phyloP scores from a whole-genome alignment of 64 coral and sea anemone genomes.

The Actinia tenebrosa region DNA sequence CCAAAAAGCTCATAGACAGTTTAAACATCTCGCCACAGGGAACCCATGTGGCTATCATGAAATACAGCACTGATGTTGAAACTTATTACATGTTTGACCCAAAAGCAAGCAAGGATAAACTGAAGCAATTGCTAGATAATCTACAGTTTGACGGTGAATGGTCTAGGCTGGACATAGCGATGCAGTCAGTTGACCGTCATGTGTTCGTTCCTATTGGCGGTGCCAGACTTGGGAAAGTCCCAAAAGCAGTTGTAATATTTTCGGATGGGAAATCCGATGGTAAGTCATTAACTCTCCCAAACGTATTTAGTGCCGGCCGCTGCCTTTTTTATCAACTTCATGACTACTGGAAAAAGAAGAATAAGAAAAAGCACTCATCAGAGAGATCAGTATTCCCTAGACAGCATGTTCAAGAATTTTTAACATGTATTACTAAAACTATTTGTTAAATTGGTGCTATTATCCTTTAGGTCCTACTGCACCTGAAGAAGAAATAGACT shows the following conservation, averaged over 20 bases:
- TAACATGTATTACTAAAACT: too few relatives aligned
- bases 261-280: constrained; percentile 45
- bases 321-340: too few relatives aligned
- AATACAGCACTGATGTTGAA: constrained; percentile 42
- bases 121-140: constrained; percentile 10
- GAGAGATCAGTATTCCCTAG: too few relatives aligned
- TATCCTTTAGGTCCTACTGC: not conserved
- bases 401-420: too few relatives aligned
- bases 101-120: not conserved
- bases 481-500: constrained; percentile 29
- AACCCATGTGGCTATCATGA: constrained; percentile 42
- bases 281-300: not conserved
- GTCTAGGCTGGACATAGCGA: constrained; percentile 41
- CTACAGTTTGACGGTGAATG: constrained; percentile 29
- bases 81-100: constrained; percentile 21
- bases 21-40: constrained; percentile 31
- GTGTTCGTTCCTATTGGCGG: constrained; percentile 12
- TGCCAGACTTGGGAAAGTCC: constrained; percentile 18
- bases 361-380: too few relatives aligned
- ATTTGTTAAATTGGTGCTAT: too few relatives aligned
- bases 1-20: constrained; percentile 16
- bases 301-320: too few relatives aligned
- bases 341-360: too few relatives aligned
- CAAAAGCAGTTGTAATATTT: constrained; percentile 29
- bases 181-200: constrained; percentile 10